Conservation (phyloP, 2,797 vertebrate species). For the Ataeniobius toweri region DNA sequence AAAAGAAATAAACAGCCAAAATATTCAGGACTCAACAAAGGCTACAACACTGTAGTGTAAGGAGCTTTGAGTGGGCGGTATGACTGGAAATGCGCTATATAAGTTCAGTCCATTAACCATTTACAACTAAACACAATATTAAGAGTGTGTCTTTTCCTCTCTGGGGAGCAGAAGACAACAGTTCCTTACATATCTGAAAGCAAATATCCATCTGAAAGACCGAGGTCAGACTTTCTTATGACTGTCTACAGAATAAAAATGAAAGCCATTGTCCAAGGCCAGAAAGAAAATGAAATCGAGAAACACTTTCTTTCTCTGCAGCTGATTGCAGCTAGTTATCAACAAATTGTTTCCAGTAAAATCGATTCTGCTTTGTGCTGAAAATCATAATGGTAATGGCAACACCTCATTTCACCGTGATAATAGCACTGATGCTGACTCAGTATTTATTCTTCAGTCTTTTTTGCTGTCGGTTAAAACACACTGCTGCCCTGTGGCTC, state of each 20-base stretch:
- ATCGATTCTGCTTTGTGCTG: conserved; percentile 12
- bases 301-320: conserved; percentile 17
- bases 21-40: not conserved
- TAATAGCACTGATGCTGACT: conserved; percentile 15
- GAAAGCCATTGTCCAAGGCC: conserved; percentile 12
- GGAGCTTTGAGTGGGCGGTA: too few relatives aligned
- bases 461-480: not conserved
- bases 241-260: conserved; percentile 9
- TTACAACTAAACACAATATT: not conserved
- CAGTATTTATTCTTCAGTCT: conserved; percentile 15
- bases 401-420: conserved; percentile 12
- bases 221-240: not conserved
- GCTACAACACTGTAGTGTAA: not conserved
- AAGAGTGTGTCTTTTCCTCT: not conserved
- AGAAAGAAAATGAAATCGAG: conserved; percentile 1
- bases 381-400: conserved; percentile 11
- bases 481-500: not conserved
- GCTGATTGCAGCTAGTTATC: conserved; percentile 16
- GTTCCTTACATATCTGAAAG: not conserved
- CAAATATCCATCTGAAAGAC: conserved; percentile 11
- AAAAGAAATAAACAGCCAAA: not conserved
- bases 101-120: too few relatives aligned
- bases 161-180: not conserved
- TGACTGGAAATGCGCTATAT: too few relatives aligned
- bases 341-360: conserved; percentile 11